Base-by-base conservation (phyloP, 2,888 invertebrate species). In the Orgyia antiqua region DNA sequence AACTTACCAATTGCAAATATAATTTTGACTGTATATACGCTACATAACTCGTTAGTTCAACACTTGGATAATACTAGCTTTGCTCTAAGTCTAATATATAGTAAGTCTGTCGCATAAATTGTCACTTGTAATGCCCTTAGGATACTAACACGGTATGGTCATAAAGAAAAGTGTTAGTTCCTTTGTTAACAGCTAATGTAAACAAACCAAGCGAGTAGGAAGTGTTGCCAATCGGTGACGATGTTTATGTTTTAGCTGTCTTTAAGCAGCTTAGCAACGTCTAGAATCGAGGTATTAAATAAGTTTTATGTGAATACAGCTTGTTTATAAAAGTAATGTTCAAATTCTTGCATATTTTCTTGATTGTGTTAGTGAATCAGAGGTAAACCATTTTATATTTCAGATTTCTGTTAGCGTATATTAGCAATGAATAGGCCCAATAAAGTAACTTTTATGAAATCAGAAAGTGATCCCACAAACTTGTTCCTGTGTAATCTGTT, bases 101-200 rank as follows among this genome's bases (percentile, higher is more conserved):
- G 66, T 61, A 49, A 56, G 56, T 62, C 57, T 65, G 71, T 66
- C 69, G 57, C 61, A 67, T 71, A 71, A 70, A 70, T 71, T 67
- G 62, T 57, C 52, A 67, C 68, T 66, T 67, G 64, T 69, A 68
- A 68, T 57, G 61, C 51, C 58, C 42, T 40, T 48, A 37, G 41
- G 35, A 29, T 33, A 24, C 52, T 46, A 62, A 48, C 55, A 57
- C 51, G 53, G 56, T 48, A 53, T 45, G 45, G 38, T 58, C 59
- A 48, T 63, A 65, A 66, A 65, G 47, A 48, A 49, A 34, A 38
- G 42, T 54, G 36, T 38, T 45, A 46, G 39, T 33, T 38, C 42
- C 45, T 51, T 42, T 41, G 55, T 45, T 31, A 33, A 29, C 11
- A 8, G 39, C 25, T 45, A 40, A 39, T 45, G 29, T 39, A 38